A percentile compares a stretch with the other conserved stretches of the same genome.
Conservation (phyloP, 2,888 invertebrate species). For the Scrobipalpa atriplicella region DNA sequence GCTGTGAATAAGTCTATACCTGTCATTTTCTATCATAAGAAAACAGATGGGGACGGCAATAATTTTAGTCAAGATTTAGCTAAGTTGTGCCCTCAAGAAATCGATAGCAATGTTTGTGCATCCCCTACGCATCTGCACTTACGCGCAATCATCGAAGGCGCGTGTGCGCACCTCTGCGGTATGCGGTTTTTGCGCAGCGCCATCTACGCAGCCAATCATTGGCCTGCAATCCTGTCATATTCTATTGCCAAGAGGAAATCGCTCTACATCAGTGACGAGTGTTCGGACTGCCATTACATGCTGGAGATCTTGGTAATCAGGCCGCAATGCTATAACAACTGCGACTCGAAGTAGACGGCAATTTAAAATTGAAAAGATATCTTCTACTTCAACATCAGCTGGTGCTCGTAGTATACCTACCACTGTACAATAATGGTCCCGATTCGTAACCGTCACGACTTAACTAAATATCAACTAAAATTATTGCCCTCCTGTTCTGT, state of each 20-base stretch:
- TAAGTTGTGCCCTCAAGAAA: too few relatives aligned
- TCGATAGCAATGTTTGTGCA: not conserved
- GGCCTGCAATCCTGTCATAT: conserved; percentile 39
- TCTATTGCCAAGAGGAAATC: conserved; percentile 25
- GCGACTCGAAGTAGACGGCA: not conserved
- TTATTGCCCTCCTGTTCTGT: too few relatives aligned
- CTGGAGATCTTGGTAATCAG: conserved; percentile 16
- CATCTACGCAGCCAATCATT: conserved; percentile 56
- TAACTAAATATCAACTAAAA: too few relatives aligned
- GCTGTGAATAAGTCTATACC: too few relatives aligned
- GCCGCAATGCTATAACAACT: conserved; percentile 8
- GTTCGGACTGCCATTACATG: conserved; percentile 17
- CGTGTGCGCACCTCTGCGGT: conserved; percentile 52
- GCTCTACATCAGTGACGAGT: conserved; percentile 22
- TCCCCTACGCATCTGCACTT: conserved; percentile 24
- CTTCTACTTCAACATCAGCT: not conserved
- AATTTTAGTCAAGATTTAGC: too few relatives aligned
- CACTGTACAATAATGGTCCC: too few relatives aligned
- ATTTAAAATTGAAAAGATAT: not conserved
- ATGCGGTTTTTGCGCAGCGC: conserved; percentile 62
- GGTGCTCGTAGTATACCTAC: too few relatives aligned
- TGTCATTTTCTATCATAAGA: too few relatives aligned
- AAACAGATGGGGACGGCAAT: too few relatives aligned
- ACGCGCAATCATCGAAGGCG: conserved; percentile 37
- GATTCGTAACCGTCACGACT: too few relatives aligned